Base-by-base conservation (phyloP, 2,797 vertebrate species). In the Propithecus perrieri region DNA sequence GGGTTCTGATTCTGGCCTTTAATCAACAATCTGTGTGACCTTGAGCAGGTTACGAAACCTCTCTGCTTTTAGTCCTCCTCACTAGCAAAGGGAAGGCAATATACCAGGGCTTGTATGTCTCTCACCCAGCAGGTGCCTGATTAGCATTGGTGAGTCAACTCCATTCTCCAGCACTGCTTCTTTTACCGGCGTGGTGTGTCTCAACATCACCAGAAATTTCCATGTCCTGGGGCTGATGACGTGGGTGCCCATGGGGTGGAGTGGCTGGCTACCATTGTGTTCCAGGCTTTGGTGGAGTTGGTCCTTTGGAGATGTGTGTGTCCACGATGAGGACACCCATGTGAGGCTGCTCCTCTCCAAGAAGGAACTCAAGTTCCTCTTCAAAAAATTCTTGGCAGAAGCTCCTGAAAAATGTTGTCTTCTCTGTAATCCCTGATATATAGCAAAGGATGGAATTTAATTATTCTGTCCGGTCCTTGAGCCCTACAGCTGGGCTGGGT, bases 361-460 rank as follows among this genome's bases (percentile, higher is more conserved):
- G 79, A 75, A 89, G 59, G 50, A 89, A 85, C 84, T 95, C 5
- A 28, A 46, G 53, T 76, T 87, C 11, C 69, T 92, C 72, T 74
- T 93, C 38, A n/a, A 43, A 63, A 78, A 15, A 43, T 84, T 55
- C 85, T 84, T 92, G 89, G 75, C 91, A 67, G 92, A 83, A 65
- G 35, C 74, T 85, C 63, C 14, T 67, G 69, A 94, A 81, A 94
- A 89, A 14, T 46, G 79, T 67, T 74, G 89, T 67, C 43, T 89
- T 63, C 53, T 92, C 92, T 75, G 26, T 80, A 74, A 61, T 65
- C 75, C 41, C 75, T 59, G 79, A 53, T 57, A 53, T 59, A 91
- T 9, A 78, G 35, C 72, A 78, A 91, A 43, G 57, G 48, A 46
- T 95, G 87, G 81, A 71, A 88, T 96, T 89, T 72, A 63, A 85